Evolutionary conservation across 2,888 invertebrate species (phyloP).

Genomic region (Drosophila rellima): DNA sequence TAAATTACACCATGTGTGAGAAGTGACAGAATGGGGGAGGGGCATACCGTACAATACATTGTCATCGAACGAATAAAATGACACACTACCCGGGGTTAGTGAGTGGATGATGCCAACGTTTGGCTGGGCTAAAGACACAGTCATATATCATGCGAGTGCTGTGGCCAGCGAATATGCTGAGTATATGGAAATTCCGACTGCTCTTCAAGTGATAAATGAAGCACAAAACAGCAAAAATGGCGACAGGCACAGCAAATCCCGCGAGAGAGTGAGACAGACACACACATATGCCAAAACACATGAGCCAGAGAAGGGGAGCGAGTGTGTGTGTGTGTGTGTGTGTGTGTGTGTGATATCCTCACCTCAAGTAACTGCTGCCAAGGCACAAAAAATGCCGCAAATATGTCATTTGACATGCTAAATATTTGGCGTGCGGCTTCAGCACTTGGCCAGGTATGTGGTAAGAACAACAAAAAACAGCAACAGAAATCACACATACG

Average conservation of each 20-base stretch:
- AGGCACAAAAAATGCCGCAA: slow-evolving; percentile 63
- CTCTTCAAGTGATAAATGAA: slow-evolving; percentile 78
- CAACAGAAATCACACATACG: slow-evolving; percentile 50
- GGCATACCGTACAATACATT: slow-evolving; percentile 17
- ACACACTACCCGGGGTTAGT: slow-evolving; percentile 51
- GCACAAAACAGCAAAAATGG: slow-evolving; percentile 69
- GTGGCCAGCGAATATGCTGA: slow-evolving; percentile 76
- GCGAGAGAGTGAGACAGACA: slow-evolving; percentile 12
- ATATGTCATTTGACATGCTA: slow-evolving; percentile 82
- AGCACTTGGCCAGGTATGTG: slow-evolving; percentile 54
- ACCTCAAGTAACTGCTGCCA: slow-evolving; percentile 48
- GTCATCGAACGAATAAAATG: slow-evolving; percentile 65
- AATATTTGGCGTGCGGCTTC: slow-evolving; percentile 73
- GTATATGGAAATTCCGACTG: slow-evolving; percentile 73
- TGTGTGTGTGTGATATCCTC: slow-evolving; percentile 34
- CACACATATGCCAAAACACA: slow-evolving; percentile 23
- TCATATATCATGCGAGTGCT: slow-evolving; percentile 68
- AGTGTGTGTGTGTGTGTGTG: slow-evolving; percentile 5
- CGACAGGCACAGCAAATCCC: slow-evolving; percentile 36
- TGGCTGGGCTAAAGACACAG: slow-evolving; percentile 69
- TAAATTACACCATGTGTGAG: slow-evolving; percentile 84
- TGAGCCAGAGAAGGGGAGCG: neutral
- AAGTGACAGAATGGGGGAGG: slow-evolving; percentile 5
- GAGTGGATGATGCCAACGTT: slow-evolving; percentile 38
- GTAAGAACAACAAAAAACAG: slow-evolving; percentile 28